Evolutionary conservation across 2,888 invertebrate species (phyloP), one percentile per base, ranked within the genome.

Genomic region (Macrosiphum euphorbiae): DNA sequence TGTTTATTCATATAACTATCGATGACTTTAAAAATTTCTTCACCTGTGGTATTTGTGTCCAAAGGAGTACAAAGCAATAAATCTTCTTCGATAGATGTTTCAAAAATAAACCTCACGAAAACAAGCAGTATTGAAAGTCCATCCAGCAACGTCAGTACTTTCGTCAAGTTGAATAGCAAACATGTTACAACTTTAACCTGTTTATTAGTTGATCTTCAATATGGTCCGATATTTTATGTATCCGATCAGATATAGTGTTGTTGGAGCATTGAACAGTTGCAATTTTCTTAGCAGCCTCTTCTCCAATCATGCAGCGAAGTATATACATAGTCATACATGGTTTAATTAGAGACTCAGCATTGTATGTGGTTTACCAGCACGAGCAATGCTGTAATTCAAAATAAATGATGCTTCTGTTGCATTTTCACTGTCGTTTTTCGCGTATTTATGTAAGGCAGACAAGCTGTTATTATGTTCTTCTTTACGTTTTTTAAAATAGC

Each of bases 251-350:
- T 95, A 95, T 95, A 94, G 95, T 95, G 95, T 95, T 95, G 95
- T 95, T 95, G 95, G 95, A 95, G 94, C 95, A 95, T 94, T 95
- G 95, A 84, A 95, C 95, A 94, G 95, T 95, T 95, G 95, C 95
- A 95, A 95, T 94, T 95, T 95, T 95, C 95, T 95, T 95, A 95
- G 95, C 95, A 95, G 95, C 94, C 95, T 95, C 95, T 95, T 94
- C 95, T 94, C 94, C 95, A 91, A 95, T 95, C 95, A 95, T 95
- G 95, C 95, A 92, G 94, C 95, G 94, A 95, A 95, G 84, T 94
- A 95, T 91, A 95, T 95, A n/a, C n/a, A n/a, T 94, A 95, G 92
- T 88, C 67, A 94, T 94, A 94, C 94, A 95, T 91, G 95, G 95
- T 94, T 94, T 90, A 55, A 95, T 95, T 95, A 95, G 95, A 94